Evolutionary conservation across 2,113 vertebrate genomes (phyloP).

Genomic region (Zootoca vivipara): DNA sequence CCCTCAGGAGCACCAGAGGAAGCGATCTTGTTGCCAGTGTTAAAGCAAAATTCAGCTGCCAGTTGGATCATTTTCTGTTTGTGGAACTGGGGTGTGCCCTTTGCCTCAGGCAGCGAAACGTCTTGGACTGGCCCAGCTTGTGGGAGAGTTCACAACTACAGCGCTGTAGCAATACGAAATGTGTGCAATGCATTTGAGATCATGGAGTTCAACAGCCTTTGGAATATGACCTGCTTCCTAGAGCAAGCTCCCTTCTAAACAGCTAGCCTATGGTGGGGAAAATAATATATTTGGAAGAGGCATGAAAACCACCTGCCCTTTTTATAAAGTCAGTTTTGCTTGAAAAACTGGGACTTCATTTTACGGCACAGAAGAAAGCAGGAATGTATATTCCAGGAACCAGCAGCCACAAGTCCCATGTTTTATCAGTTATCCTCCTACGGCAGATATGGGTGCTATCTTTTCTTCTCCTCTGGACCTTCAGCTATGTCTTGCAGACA

Average conservation of each 20-base stretch:
- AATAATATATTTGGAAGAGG: slow-evolving; percentile 56
- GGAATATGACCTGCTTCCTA: slow-evolving; percentile 40
- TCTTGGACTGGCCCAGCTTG: no score
- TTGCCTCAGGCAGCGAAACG: no score
- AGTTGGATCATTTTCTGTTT: no score
- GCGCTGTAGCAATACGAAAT: slow-evolving; percentile 25
- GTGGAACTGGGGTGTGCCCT: no score
- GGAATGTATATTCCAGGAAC: slow-evolving; percentile 20
- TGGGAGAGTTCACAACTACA: not conserved
- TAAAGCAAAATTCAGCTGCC: no score
- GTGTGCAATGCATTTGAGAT: slow-evolving; percentile 26
- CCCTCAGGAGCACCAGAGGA: no score
- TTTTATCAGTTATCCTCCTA: slow-evolving; percentile 32
- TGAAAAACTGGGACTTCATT: slow-evolving; percentile 37
- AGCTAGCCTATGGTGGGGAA: not conserved
- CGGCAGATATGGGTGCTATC: not conserved
- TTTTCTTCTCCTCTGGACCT: slow-evolving; percentile 70
- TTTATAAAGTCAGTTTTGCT: slow-evolving; percentile 40
- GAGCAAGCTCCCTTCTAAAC: slow-evolving; percentile 27
- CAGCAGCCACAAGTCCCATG: slow-evolving; percentile 8
- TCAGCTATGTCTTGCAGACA: slow-evolving; percentile 71
- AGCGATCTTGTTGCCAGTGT: no score
- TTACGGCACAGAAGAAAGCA: slow-evolving; percentile 45
- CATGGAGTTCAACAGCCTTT: slow-evolving; percentile 35
- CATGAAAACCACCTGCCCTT: slow-evolving; percentile 44